These are phyloP conservation scores for Loris lydekkerianus DNA, from an alignment of 2,797 vertebrate species.

Conservation along the genomic window DNA sequence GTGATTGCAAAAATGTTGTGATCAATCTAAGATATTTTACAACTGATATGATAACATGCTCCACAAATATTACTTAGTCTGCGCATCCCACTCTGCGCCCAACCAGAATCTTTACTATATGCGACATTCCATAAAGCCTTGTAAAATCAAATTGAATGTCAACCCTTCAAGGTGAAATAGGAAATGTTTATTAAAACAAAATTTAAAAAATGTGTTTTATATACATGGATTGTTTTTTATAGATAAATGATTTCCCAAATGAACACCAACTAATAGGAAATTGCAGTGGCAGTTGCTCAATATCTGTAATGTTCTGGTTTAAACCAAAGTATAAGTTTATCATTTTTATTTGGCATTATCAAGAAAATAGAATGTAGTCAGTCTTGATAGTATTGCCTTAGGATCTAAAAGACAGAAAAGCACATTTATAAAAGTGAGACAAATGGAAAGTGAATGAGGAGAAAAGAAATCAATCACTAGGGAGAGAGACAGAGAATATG, in stretches of 20 bases:
- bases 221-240: constrained; percentile 7
- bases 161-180: constrained; percentile 46
- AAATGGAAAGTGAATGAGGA: constrained; percentile 59
- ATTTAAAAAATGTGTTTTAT: constrained; percentile 50
- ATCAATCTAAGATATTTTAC: not conserved
- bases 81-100: not conserved
- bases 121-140: constrained; percentile 29
- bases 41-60: not conserved
- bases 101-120: not conserved
- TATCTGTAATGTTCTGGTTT: constrained; percentile 29
- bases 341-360: constrained; percentile 55
- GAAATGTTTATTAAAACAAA: constrained; percentile 58
- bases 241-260: not conserved
- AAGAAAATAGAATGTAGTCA: constrained; percentile 58
- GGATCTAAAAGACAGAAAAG: not conserved
- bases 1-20: not conserved
- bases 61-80: not conserved
- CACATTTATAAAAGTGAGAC: constrained; percentile 6
- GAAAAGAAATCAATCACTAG: not conserved
- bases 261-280: constrained; percentile 38
- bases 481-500: not conserved
- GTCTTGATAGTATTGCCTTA: constrained; percentile 5
- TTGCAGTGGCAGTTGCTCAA: not conserved
- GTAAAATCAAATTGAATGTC: constrained; percentile 34
- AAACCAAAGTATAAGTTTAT: constrained; percentile 38